Base-by-base conservation (phyloP, 1,140 invertebrate genomes). In the Elymnias hypermnestra region DNA sequence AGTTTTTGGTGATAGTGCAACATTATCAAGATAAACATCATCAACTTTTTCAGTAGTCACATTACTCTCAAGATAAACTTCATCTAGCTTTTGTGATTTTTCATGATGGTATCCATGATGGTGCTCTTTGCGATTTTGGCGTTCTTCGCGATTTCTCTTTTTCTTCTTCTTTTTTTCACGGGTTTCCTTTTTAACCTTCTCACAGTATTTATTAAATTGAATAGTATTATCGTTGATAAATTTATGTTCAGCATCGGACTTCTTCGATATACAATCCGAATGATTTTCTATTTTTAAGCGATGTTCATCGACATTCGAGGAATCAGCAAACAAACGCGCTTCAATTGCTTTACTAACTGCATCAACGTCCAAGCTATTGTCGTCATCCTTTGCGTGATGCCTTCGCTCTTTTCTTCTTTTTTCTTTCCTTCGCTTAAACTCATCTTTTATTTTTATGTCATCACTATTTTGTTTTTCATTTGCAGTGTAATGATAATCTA, bases 121-220 rank as follows among this genome's bases (percentile, higher is more conserved):
- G 61, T 92, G 90, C 21, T 91, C 88, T 61, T 90, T 90, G n/a
- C 91, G 86, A 53, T 86, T 89, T 39, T 91, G 90, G 57, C 90
- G 89, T 44, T 94, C 93, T 60, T 95, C 94, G 63, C 92, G 94
- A 12, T 90, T 93, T 59, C 91, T 93, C 63, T 94, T 95, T 36
- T 94, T 90, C 62, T 94, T 95, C 75, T 95, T 94, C 67, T 93
- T 94, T 68, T 92, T 94, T 53, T 94, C 92, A 58, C 91, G 92
- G 10, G 87, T 82, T 48, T 93, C 92, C 63, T 90, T 91, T 51
- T 88, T 90, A 7, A 62, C 22, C 60, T 64, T 82, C 17, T 86
- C 83, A 48, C 33, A 53, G 17, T 74, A 65, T 47, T 89, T 88
- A 8, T 83, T 63, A 5, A 69, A 55, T 5, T 63, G 71, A 73